These are phyloP conservation scores for Proctacanthus coquilletti DNA, from an alignment of 1,140 invertebrate genomes.

Conservation along the genomic window DNA sequence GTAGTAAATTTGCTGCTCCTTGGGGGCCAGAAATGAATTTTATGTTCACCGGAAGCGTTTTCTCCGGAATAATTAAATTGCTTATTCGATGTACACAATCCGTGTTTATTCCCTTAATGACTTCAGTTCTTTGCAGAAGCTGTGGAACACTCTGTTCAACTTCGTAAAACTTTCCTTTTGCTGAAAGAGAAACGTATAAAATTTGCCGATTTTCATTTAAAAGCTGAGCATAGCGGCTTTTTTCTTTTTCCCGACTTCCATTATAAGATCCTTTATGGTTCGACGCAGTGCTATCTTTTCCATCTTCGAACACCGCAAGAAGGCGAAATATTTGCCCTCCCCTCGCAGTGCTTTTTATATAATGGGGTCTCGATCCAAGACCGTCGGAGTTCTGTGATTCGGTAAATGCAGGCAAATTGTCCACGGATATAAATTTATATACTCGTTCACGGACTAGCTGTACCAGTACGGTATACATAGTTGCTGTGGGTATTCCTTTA, in stretches of 20 bases:
- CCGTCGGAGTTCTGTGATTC: constrained; percentile 16
- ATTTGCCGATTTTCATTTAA: constrained; percentile 27
- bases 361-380: constrained; percentile 19
- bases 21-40: constrained; percentile 22
- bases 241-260: constrained; percentile 24
- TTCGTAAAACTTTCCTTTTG: constrained; percentile 29
- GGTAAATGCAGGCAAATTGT: constrained; percentile 26
- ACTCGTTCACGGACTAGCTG: constrained; percentile 28
- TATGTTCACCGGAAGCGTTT: constrained; percentile 20
- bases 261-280: no score
- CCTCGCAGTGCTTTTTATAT: constrained; percentile 24
- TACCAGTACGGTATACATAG: constrained; percentile 21
- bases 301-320: constrained; percentile 27
- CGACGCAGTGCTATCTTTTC: constrained; percentile 14
- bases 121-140: constrained; percentile 19
- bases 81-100: constrained; percentile 28
- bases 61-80: constrained; percentile 15
- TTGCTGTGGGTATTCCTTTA: constrained; percentile 24
- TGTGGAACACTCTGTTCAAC: constrained; percentile 27
- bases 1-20: constrained; percentile 11
- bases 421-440: constrained; percentile 27
- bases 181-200: constrained; percentile 24
- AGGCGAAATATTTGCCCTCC: constrained; percentile 27
- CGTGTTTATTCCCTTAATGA: constrained; percentile 22
- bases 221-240: constrained; percentile 27